phyloP scores from a whole-genome alignment of 2,888 invertebrate genomes.

The Oligia latruncula region DNA sequence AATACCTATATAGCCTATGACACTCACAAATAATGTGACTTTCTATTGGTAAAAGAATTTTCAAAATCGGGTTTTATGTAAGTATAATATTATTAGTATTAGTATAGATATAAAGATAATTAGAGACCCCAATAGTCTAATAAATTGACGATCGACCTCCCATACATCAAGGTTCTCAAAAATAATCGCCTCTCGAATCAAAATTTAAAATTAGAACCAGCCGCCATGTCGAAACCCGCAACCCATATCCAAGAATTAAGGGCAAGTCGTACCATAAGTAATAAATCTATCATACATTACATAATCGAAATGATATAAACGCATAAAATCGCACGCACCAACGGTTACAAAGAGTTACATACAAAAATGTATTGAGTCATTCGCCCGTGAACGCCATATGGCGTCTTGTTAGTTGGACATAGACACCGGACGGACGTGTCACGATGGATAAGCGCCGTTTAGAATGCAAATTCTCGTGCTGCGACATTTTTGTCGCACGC shows the following conservation, averaged over 20 bases:
- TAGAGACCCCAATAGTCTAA: neutral
- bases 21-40: no score
- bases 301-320: constrained; percentile 65
- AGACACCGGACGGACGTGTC: constrained; percentile 77
- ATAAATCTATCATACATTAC: constrained; percentile 66
- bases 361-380: constrained; percentile 78
- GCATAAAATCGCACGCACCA: constrained; percentile 72
- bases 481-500: constrained; percentile 60
- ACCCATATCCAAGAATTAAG: constrained; percentile 54
- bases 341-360: constrained; percentile 72
- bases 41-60: no score
- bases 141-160: constrained; percentile 13
- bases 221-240: constrained; percentile 48
- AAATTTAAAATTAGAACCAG: constrained; percentile 45
- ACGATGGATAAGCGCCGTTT: constrained; percentile 68
- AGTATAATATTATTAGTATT: no score
- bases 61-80: no score
- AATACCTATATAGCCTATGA: no score
- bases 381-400: constrained; percentile 82
- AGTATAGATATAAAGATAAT: no score
- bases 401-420: constrained; percentile 79
- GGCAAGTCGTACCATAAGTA: constrained; percentile 58
- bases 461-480: constrained; percentile 66
- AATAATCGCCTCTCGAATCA: constrained; percentile 16
- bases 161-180: constrained; percentile 29